Evolutionary conservation across 2,888 invertebrate genomes (phyloP).

Genomic region (Aleiodes alternator): DNA sequence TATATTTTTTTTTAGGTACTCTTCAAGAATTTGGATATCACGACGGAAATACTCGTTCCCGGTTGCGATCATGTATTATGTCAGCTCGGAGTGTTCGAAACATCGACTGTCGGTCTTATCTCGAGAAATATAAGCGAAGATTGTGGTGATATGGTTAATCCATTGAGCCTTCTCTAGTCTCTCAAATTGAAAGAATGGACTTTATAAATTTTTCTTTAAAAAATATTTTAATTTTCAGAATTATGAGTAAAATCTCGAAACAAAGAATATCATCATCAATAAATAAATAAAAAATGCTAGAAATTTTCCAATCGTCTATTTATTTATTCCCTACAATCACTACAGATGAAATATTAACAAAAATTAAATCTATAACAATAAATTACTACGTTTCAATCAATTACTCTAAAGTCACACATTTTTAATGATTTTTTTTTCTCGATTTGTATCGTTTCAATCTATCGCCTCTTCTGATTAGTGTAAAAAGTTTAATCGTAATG

Average conservation of each 20-base stretch:
- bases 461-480: neutral
- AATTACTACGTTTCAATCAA: conserved; percentile 15
- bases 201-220: neutral
- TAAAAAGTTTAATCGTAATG: conserved; percentile 18
- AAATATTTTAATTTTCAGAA: too few relatives aligned
- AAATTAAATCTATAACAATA: conserved; percentile 25
- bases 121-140: too few relatives aligned
- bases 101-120: too few relatives aligned
- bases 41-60: too few relatives aligned
- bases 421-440: neutral
- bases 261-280: neutral
- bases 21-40: too few relatives aligned
- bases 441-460: too few relatives aligned
- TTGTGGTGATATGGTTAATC: too few relatives aligned
- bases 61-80: too few relatives aligned
- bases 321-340: conserved; percentile 20
- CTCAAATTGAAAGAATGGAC: neutral
- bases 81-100: too few relatives aligned
- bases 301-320: conserved; percentile 1
- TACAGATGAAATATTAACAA: conserved; percentile 10
- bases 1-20: too few relatives aligned
- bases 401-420: conserved; percentile 18
- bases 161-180: too few relatives aligned
- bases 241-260: too few relatives aligned
- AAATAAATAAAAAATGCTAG: neutral